Evolutionary conservation across 2,797 vertebrate genomes (phyloP).

Genomic region (Melanotaenia boesemani): DNA sequence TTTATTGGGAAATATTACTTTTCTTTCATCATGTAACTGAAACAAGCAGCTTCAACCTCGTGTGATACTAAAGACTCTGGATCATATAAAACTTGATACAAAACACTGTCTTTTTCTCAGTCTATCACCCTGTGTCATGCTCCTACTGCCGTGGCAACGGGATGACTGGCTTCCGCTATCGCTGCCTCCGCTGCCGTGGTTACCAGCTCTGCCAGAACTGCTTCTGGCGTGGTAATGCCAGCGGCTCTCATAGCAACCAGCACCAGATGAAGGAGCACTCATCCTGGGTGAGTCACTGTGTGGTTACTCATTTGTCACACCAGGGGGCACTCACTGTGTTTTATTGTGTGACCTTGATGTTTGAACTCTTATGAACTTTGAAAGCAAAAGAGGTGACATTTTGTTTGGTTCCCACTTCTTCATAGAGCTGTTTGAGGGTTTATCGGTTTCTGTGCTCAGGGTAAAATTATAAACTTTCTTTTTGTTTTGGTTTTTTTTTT

Average conservation of each 20-base stretch:
- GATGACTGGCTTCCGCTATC: conserved; percentile 95
- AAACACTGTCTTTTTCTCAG: conserved; percentile 67
- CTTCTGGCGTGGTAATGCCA: conserved; percentile 93
- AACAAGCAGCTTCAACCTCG: neutral
- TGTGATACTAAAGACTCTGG: neutral
- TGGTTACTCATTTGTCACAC: conserved; percentile 24
- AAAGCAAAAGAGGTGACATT: neutral
- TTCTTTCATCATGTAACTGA: neutral
- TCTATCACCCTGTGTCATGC: conserved; percentile 93
- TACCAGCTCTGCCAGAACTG: conserved; percentile 98
- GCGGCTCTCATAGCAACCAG: conserved; percentile 92
- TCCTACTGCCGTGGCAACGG: conserved; percentile 92
- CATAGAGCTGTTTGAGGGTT: neutral
- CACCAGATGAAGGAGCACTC: conserved; percentile 99
- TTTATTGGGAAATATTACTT: neutral
- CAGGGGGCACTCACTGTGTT: conserved; percentile 39
- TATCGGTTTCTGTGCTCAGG: neutral
- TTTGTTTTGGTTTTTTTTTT: too few relatives aligned
- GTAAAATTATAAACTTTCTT: neutral
- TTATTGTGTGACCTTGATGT: neutral
- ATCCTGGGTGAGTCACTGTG: conserved; percentile 88
- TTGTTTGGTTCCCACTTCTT: neutral
- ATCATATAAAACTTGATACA: neutral
- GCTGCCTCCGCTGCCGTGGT: conserved; percentile 95
- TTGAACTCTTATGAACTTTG: neutral